Conservation (phyloP, 1,140 invertebrate species). For the Campoletis sonorensis region DNA sequence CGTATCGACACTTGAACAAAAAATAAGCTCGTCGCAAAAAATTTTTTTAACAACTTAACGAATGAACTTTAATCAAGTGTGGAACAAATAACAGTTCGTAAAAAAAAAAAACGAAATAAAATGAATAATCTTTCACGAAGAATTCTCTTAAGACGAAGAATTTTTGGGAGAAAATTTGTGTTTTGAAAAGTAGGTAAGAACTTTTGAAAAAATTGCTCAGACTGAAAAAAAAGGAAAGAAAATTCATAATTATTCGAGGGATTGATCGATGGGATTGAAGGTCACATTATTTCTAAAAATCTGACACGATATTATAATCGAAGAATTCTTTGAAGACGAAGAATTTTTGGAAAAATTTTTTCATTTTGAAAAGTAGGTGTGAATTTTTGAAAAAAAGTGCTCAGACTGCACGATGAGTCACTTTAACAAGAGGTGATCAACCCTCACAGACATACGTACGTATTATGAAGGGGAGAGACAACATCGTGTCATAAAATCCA, state of each 20-base stretch:
- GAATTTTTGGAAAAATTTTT: not conserved
- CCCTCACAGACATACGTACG: not conserved
- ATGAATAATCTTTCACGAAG: too few relatives aligned
- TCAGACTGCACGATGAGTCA: constrained; percentile 17
- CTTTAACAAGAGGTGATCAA: constrained; percentile 31
- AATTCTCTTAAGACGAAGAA: too few relatives aligned
- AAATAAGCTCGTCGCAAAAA: constrained; percentile 36
- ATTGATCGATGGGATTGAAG: too few relatives aligned
- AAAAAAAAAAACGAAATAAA: too few relatives aligned
- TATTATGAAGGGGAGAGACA: constrained; percentile 19
- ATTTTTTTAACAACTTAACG: not conserved
- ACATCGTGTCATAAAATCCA: constrained; percentile 29
- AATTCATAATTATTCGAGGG: too few relatives aligned
- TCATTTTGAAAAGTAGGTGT: not conserved
- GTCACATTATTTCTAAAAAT: too few relatives aligned
- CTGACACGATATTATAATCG: too few relatives aligned
- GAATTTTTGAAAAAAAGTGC: not conserved
- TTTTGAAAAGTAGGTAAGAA: not conserved
- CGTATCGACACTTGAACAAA: not conserved
- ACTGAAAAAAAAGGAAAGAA: too few relatives aligned
- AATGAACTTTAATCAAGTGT: too few relatives aligned
- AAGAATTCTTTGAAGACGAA: too few relatives aligned
- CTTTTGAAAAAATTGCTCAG: not conserved
- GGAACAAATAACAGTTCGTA: not conserved
- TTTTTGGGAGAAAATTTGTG: not conserved